These are phyloP conservation scores for Brenthis daphne DNA, from an alignment of 2,888 invertebrate genomes.

Conservation along the genomic window DNA sequence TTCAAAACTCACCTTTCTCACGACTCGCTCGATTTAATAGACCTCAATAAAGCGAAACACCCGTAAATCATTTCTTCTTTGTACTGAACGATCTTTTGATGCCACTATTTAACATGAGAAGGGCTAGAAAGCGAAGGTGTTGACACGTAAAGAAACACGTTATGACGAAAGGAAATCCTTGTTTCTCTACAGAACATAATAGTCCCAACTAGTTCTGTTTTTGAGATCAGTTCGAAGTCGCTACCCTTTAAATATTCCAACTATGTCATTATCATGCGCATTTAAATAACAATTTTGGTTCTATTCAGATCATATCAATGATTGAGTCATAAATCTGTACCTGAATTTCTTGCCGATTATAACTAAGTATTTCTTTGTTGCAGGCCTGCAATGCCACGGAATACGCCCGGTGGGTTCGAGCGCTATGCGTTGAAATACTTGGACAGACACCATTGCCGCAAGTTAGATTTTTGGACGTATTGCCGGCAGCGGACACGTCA, in stretches of 20 bases:
- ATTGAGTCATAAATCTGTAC: conserved; percentile 50
- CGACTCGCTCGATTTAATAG: conserved; percentile 73
- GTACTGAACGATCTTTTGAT: conserved; percentile 70
- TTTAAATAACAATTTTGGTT: conserved; percentile 39
- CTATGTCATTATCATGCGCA: conserved; percentile 40
- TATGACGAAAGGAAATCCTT: conserved; percentile 46
- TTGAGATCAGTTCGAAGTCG: conserved; percentile 55
- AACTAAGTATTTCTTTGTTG: conserved; percentile 59
- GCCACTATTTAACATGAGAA: conserved; percentile 71
- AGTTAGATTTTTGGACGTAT: conserved; percentile 87
- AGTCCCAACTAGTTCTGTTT: conserved; percentile 57
- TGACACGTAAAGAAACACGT: conserved; percentile 74
- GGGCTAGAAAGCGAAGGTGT: conserved; percentile 79
- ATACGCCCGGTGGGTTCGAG: conserved; percentile 88
- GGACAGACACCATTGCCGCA: conserved; percentile 88
- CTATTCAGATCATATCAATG: conserved; percentile 41
- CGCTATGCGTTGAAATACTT: conserved; percentile 88
- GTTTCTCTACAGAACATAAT: conserved; percentile 47
- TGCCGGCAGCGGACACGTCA: conserved; percentile 82
- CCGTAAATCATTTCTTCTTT: conserved; percentile 76
- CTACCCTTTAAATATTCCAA: conserved; percentile 46
- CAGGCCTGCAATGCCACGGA: conserved; percentile 87
- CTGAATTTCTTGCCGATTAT: conserved; percentile 41
- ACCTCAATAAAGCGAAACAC: conserved; percentile 69
- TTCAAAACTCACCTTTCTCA: conserved; percentile 69